phyloP scores from a whole-genome alignment of 2,797 vertebrate species.

The Lithobates pipiens region DNA sequence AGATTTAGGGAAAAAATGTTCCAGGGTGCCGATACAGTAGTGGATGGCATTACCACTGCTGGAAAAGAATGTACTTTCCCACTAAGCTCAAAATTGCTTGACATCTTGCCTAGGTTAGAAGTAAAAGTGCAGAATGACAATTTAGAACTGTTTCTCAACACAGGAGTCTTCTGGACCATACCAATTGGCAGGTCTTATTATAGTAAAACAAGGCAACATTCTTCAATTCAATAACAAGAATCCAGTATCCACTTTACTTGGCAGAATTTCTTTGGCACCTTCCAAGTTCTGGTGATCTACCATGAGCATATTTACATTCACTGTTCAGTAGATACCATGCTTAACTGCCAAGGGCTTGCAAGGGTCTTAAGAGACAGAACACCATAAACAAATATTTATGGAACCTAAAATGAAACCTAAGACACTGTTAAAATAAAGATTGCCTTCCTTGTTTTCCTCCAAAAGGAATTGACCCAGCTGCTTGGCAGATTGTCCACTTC shows the following conservation, averaged over 20 bases:
- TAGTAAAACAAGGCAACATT: slow-evolving; percentile 50
- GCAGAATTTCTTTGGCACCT: slow-evolving; percentile 62
- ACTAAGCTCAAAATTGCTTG: not conserved
- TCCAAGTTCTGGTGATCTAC: slow-evolving; percentile 62
- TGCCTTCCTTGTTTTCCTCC: slow-evolving; percentile 67
- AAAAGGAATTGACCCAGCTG: slow-evolving; percentile 70
- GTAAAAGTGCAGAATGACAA: not conserved
- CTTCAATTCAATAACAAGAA: slow-evolving; percentile 60
- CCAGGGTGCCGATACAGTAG: not conserved
- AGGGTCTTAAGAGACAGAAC: slow-evolving; percentile 68
- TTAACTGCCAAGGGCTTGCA: slow-evolving; percentile 67
- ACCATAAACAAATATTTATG: slow-evolving; percentile 73
- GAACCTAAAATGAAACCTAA: slow-evolving; percentile 74
- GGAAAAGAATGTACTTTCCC: slow-evolving; percentile 21
- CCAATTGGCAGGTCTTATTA: slow-evolving; percentile 53
- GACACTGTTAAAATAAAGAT: slow-evolving; percentile 77
- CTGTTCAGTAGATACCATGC: slow-evolving; percentile 67
- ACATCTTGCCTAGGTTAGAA: not conserved
- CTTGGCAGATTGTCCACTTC: slow-evolving; percentile 67
- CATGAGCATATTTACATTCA: slow-evolving; percentile 70
- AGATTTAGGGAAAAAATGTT: not conserved
- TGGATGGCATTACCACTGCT: not conserved
- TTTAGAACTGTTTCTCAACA: slow-evolving; percentile 2
- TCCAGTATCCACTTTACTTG: slow-evolving; percentile 29
- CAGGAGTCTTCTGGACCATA: slow-evolving; percentile 27